Conservation (phyloP, 2,888 invertebrate genomes). For the Frankliniella fusca region DNA sequence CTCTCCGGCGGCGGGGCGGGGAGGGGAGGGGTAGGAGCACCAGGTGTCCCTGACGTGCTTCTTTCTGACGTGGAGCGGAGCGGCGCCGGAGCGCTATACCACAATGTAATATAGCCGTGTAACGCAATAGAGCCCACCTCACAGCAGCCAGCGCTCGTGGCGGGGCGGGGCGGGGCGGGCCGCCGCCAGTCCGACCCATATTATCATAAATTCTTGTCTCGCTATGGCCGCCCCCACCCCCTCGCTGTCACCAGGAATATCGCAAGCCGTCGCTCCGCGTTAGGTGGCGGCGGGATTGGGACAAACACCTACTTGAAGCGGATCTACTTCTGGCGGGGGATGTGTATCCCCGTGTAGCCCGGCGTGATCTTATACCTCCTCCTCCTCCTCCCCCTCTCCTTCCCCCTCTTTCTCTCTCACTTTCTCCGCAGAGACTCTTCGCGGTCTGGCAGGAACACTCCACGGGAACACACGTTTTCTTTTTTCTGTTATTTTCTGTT, state of each 20-base stretch:
- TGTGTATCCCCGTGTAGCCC: too few relatives aligned
- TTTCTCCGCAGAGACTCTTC: not conserved
- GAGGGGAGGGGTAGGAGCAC: not conserved
- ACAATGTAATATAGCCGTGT: constrained; percentile 17
- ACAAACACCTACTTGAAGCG: too few relatives aligned
- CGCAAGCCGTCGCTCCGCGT: not conserved
- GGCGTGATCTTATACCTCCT: too few relatives aligned
- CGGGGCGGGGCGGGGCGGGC: not conserved
- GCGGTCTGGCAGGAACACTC: not conserved
- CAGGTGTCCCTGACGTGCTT: not conserved
- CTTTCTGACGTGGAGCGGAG: not conserved
- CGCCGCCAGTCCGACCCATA: constrained; percentile 14
- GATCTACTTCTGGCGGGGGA: too few relatives aligned
- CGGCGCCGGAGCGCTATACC: not conserved
- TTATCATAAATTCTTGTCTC: constrained; percentile 23
- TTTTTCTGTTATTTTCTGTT: not conserved
- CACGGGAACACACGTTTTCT: not conserved
- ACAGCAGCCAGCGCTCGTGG: not conserved
- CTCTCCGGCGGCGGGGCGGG: not conserved
- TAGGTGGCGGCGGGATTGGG: not conserved
- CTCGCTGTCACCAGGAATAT: not conserved
- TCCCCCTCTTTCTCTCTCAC: not conserved
- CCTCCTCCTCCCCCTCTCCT: not conserved
- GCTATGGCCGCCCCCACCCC: not conserved
- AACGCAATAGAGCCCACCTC: constrained; percentile 17